These are phyloP conservation scores for Okapia johnstoni DNA, from an alignment of 2,113 vertebrate species.

Conservation along the genomic window DNA sequence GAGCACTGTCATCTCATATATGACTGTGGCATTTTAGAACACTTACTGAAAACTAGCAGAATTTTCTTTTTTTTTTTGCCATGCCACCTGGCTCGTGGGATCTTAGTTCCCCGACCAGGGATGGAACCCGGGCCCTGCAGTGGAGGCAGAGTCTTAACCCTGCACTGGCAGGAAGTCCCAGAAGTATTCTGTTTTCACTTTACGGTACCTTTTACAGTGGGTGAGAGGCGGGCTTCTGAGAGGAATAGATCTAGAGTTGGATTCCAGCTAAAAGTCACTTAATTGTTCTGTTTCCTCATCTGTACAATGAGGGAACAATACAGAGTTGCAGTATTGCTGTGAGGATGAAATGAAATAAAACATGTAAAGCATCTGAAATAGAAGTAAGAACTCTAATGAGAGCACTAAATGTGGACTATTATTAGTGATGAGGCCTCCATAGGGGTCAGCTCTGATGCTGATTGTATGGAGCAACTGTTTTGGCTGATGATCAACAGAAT, in stretches of 20 bases:
- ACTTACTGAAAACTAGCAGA: neutral
- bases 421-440: too few species aligned
- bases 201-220: neutral
- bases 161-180: neutral
- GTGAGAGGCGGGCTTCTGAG: neutral
- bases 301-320: neutral
- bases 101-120: neutral
- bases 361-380: neutral
- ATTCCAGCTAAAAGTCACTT: neutral
- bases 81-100: accelerated
- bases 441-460: neutral
- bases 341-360: neutral
- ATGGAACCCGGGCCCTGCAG: neutral
- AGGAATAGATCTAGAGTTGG: neutral
- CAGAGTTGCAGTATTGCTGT: neutral
- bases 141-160: neutral
- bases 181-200: neutral
- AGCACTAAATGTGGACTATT: neutral
- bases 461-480: neutral
- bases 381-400: neutral
- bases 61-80: neutral
- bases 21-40: neutral
- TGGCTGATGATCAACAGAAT: neutral
- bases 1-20: neutral
- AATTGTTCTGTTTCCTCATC: neutral